Conservation (phyloP, 2,797 vertebrate species). For the Echeneis naucrates region DNA sequence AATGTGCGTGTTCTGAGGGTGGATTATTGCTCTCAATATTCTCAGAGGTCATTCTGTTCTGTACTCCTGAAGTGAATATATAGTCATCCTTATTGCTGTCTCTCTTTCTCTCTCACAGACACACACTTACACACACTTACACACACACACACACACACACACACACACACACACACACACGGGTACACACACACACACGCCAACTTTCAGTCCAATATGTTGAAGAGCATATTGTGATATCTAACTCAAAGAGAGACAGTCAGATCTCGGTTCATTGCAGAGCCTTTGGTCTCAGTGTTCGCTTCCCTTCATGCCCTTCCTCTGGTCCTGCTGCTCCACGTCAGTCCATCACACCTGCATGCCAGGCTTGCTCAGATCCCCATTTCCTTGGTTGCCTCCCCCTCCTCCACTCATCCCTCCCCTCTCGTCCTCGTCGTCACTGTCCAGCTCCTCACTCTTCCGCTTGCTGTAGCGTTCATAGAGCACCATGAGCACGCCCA, state of each 20-base stretch:
- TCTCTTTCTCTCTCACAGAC: slow-evolving; percentile 34
- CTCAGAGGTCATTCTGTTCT: slow-evolving; percentile 77
- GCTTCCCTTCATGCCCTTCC: slow-evolving; percentile 28
- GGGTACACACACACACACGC: slow-evolving; percentile 27
- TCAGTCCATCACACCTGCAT: slow-evolving; percentile 83
- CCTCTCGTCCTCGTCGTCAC: slow-evolving; percentile 79
- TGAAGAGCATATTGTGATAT: slow-evolving; percentile 59
- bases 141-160: slow-evolving; percentile 33
- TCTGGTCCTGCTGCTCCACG: background rate
- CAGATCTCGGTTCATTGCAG: slow-evolving; percentile 53
- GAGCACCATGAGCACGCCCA: slow-evolving; percentile 90
- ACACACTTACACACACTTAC: slow-evolving; percentile 10
- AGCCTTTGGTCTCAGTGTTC: slow-evolving; percentile 64
- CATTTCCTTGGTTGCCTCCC: slow-evolving; percentile 79
- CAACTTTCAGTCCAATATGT: slow-evolving; percentile 54
- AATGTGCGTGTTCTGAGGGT: no score
- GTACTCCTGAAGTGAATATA: slow-evolving; percentile 75
- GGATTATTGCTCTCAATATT: slow-evolving; percentile 80
- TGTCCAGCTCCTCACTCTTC: slow-evolving; percentile 82
- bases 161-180: slow-evolving; percentile 28
- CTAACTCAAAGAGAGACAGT: slow-evolving; percentile 61
- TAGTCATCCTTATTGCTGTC: slow-evolving; percentile 74
- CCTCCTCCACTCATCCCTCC: slow-evolving; percentile 58
- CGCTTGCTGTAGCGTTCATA: slow-evolving; percentile 87
- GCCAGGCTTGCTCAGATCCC: slow-evolving; percentile 82